phyloP scores from a whole-genome alignment of 2,113 vertebrate genomes.

The Tachysurus vachellii region DNA sequence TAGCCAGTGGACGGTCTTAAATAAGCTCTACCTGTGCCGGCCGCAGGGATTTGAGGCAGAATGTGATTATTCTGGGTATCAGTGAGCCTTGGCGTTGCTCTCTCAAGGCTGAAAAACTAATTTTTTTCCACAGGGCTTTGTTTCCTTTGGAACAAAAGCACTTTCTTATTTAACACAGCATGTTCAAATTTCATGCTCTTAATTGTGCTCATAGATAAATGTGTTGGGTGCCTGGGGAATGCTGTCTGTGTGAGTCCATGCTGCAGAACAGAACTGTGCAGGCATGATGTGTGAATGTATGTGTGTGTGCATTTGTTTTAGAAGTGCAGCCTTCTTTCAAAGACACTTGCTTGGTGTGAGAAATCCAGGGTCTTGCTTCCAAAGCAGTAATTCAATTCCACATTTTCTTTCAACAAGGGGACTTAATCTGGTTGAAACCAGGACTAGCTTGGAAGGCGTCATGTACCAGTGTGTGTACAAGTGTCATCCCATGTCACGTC shows the following conservation, averaged over 20 bases:
- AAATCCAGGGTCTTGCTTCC: conserved; percentile 62
- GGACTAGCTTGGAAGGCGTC: conserved; percentile 47
- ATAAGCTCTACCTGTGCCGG: conserved; percentile 58
- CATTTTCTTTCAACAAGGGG: conserved; percentile 64
- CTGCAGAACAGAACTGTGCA: conserved; percentile 40
- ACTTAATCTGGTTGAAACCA: conserved; percentile 54
- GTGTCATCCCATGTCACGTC: conserved; percentile 45
- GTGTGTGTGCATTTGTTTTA: conserved; percentile 28
- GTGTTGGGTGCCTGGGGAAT: conserved; percentile 59
- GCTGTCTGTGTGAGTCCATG: conserved; percentile 34
- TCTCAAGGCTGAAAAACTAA: conserved; percentile 55
- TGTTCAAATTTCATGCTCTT: conserved; percentile 77
- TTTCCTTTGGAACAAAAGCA: conserved; percentile 73
- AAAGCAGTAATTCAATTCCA: conserved; percentile 67
- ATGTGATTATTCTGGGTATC: conserved; percentile 74
- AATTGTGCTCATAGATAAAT: conserved; percentile 74
- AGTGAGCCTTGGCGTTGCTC: conserved; percentile 63
- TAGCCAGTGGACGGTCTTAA: conserved; percentile 61
- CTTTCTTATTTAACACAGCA: conserved; percentile 72
- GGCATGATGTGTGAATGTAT: conserved; percentile 19
- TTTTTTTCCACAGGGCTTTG: conserved; percentile 65
- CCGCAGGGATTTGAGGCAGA: conserved; percentile 65
- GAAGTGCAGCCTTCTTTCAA: conserved; percentile 64
- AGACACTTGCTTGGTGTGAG: conserved; percentile 61
- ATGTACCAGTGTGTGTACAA: conserved; percentile 40